Conservation (phyloP, 2,888 invertebrate species). For the Corbicula japonica region DNA sequence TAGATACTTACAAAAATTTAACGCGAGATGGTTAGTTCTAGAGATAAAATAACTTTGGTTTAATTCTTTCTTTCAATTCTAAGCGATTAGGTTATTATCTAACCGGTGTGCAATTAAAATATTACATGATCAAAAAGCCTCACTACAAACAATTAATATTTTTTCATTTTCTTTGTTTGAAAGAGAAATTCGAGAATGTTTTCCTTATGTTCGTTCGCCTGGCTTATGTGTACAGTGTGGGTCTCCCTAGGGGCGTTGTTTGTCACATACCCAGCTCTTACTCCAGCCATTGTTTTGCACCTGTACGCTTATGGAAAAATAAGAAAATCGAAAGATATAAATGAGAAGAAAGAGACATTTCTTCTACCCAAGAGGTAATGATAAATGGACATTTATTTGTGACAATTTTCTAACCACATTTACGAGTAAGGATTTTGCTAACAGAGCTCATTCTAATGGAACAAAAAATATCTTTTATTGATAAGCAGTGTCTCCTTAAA, state of each 20-base stretch:
- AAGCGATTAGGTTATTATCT: too few species aligned
- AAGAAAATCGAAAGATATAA: conserved; percentile 28
- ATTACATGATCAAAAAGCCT: too few species aligned
- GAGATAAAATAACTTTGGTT: too few species aligned
- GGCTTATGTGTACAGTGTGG: conserved; percentile 42
- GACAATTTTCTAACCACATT: too few species aligned
- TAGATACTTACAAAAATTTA: too few species aligned
- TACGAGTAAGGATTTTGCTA: background rate
- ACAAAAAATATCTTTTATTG: background rate
- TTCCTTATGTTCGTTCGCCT: conserved; percentile 24
- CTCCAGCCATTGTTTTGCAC: conserved; percentile 48
- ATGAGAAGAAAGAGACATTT: conserved; percentile 24
- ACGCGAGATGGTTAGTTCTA: too few species aligned
- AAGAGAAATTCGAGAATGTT: conserved; percentile 26
- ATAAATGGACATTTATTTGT: background rate
- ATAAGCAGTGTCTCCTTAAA: background rate
- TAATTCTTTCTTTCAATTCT: too few species aligned
- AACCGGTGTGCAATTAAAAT: too few species aligned
- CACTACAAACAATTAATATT: too few species aligned
- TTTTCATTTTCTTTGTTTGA: too few species aligned
- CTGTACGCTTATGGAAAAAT: conserved; percentile 68
- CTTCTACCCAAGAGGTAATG: conserved; percentile 70
- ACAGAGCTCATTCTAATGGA: background rate
- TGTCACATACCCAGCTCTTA: conserved; percentile 37
- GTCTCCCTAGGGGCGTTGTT: conserved; percentile 40